Percentiles rank a stretch among this genome's conserved stretches.
These are phyloP conservation scores for Catalaphyllia jardinei DNA, from an alignment of 64 coral and sea anemone species.

Conservation along the genomic window DNA sequence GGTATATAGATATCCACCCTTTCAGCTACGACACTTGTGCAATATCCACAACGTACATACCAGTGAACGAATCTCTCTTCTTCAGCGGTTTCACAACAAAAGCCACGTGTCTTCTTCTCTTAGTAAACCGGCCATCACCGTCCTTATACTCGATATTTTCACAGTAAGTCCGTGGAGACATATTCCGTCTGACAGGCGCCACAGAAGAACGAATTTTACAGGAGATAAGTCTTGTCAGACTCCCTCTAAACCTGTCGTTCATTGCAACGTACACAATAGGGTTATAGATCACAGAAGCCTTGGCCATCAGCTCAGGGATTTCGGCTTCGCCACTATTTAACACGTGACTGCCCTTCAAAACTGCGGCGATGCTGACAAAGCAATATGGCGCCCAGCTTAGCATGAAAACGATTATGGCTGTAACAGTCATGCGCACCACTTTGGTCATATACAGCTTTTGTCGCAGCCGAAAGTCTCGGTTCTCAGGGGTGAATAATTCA, in stretches of 20 bases:
- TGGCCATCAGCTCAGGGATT: constrained; percentile 69
- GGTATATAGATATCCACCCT: no score
- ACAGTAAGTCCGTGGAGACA: no score
- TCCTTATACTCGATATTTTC: neutral
- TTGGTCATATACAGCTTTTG: neutral
- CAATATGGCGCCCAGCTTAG: constrained; percentile 77
- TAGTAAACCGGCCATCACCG: neutral
- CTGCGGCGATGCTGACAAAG: constrained; percentile 36
- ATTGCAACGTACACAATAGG: constrained; percentile 53
- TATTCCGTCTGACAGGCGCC: no score
- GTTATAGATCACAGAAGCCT: constrained; percentile 73
- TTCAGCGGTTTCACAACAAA: constrained; percentile 18
- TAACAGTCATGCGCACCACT: constrained; percentile 27
- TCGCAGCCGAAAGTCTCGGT: neutral
- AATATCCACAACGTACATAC: constrained; percentile 15
- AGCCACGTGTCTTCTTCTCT: neutral
- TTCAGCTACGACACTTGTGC: neutral
- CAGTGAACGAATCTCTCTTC: neutral
- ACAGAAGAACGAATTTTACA: neutral
- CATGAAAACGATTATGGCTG: constrained; percentile 32
- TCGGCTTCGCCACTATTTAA: constrained; percentile 21
- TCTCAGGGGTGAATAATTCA: neutral
- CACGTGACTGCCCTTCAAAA: constrained; percentile 11
- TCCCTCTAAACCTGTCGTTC: constrained; percentile 20
- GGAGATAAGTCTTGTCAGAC: neutral